phyloP scores from a whole-genome alignment of 2,888 invertebrate species.

The Selenia dentaria region DNA sequence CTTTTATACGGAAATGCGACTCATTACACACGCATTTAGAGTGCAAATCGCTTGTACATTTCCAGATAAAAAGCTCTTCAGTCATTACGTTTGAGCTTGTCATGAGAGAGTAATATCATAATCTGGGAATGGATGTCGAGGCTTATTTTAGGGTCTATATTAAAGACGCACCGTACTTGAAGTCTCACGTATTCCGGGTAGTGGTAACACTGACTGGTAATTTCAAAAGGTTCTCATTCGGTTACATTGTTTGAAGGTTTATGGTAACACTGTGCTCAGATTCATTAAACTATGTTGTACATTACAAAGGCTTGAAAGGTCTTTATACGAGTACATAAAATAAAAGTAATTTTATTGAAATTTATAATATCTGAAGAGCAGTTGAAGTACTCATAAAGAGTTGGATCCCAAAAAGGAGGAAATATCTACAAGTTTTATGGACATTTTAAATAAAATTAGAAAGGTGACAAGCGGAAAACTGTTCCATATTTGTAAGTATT shows the following conservation, averaged over 20 bases:
- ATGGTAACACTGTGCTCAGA: no score
- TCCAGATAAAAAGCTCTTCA: conserved; percentile 30
- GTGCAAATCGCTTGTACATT: conserved; percentile 53
- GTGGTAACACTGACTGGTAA: conserved; percentile 7
- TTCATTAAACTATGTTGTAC: no score
- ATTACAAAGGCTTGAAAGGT: no score
- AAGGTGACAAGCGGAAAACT: no score
- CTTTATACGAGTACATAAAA: no score
- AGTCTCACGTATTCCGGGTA: conserved; percentile 10
- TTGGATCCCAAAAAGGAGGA: no score
- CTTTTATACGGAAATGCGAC: conserved; percentile 52
- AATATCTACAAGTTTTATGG: no score
- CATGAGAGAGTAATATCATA: conserved; percentile 25
- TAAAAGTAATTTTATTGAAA: no score
- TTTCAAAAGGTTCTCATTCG: conserved; percentile 14
- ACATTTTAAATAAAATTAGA: no score
- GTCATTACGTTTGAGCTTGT: conserved; percentile 22
- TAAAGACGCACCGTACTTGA: conserved; percentile 12
- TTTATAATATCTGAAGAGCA: no score
- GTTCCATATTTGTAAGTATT: no score
- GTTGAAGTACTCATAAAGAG: no score
- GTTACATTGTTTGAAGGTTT: conserved; percentile 15
- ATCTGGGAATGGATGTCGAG: conserved; percentile 21
- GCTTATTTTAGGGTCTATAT: conserved; percentile 18
- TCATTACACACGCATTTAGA: conserved; percentile 50